Evolutionary conservation across 2,113 vertebrate genomes (phyloP).

Genomic region (Glaucidium brasilianum): DNA sequence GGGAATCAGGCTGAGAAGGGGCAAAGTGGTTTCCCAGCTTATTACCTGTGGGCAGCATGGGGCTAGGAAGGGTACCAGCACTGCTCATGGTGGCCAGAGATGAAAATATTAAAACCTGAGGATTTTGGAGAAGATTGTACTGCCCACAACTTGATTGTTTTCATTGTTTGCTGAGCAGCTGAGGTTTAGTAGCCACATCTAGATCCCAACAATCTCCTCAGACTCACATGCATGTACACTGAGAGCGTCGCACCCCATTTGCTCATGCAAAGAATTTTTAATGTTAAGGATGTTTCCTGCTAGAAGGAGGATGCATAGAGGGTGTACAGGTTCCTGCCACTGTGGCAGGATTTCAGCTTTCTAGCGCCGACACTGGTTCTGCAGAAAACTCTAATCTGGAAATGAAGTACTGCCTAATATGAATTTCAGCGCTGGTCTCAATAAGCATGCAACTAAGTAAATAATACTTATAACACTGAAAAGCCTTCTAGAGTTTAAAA

Average conservation of each 20-base stretch:
- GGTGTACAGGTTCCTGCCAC: not conserved
- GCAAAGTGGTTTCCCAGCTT: not conserved
- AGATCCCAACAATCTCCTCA: not conserved
- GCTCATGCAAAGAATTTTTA: not conserved
- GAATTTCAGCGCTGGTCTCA: not conserved
- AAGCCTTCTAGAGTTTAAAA: not conserved
- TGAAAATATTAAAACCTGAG: not conserved
- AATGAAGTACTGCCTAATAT: not conserved
- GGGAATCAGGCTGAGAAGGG: not conserved
- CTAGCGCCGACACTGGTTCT: not conserved
- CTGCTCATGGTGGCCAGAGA: not conserved
- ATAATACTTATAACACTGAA: not conserved
- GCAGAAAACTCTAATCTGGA: not conserved
- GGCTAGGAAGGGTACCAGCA: not conserved
- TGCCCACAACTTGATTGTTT: not conserved
- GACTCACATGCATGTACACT: accelerated
- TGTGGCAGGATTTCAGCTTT: not conserved
- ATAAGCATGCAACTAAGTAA: not conserved
- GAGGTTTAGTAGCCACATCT: not conserved
- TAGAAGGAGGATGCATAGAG: not conserved
- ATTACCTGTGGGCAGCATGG: not conserved
- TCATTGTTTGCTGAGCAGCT: not conserved
- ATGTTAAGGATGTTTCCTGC: not conserved
- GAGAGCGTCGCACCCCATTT: accelerated
- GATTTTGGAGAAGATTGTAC: not conserved